These are phyloP conservation scores for Brenthis daphne DNA, from an alignment of 2,888 invertebrate species.

Conservation along the genomic window DNA sequence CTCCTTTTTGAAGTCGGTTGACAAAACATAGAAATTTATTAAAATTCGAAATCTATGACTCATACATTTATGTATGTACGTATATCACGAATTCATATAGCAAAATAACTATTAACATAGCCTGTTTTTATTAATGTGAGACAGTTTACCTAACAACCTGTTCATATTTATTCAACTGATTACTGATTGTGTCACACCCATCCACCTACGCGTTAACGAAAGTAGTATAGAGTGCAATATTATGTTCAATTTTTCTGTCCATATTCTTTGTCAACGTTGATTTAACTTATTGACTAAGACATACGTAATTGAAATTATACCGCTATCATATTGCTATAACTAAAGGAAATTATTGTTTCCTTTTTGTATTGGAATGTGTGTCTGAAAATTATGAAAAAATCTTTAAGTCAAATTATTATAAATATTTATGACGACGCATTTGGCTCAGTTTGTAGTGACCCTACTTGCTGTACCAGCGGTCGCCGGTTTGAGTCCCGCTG, in stretches of 20 bases:
- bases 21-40: no score
- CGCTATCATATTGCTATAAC: no score
- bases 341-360: not conserved
- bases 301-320: not conserved
- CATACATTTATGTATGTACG: no score
- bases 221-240: conserved; percentile 49
- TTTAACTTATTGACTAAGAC: conserved; percentile 18
- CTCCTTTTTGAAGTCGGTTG: no score
- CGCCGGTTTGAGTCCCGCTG: no score
- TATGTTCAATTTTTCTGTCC: conserved; percentile 49
- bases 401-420: no score
- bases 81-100: not conserved
- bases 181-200: conserved; percentile 58
- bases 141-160: conserved; percentile 57
- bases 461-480: no score
- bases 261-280: conserved; percentile 43
- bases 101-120: not conserved
- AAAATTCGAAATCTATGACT: no score
- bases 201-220: conserved; percentile 57
- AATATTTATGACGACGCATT: no score
- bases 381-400: no score
- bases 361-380: no score
- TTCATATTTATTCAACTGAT: conserved; percentile 65
- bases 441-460: no score
- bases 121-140: conserved; percentile 4